Base-by-base conservation (phyloP, 2,888 invertebrate species). In the Odontothrips loti region DNA sequence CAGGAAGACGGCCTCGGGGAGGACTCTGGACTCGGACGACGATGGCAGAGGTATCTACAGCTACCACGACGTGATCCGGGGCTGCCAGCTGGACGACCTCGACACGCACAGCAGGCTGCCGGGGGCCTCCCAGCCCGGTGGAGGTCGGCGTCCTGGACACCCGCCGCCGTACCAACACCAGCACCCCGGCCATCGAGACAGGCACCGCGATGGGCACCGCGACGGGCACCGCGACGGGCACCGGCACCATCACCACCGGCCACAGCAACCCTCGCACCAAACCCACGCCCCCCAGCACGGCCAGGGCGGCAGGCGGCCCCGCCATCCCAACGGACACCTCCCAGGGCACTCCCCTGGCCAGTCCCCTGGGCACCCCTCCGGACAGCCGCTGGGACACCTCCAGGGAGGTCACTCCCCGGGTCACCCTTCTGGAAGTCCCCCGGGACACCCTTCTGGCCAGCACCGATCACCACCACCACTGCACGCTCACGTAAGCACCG, bases 21-120 rank as follows among this genome's bases (percentile, higher is more conserved):
- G 68, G 68, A 75, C 68, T 0, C 27, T 75, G 68, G 68, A 75
- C 68, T 75, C 68, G 27, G 68, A 75, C 23, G 68, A 75, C 68
- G 68, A 75, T 27, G 68, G 68, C 68, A 75, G 68, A 75, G 68
- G 68, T 75, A 75, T 75, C 68, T 75, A 75, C 68, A 75, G 68
- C 68, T 75, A 75, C 68, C 68, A 75, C 27, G 68, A 75, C 68
- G 27, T 75, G 11, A 75, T 75, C 68, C 68, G 68, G 8, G 68
- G 68, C 27, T 75, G 68, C 68, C 68, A 75, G 27, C 23, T 75
- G 6, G 68, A 75, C 68, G 68, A 75, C 68, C 27, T 75, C 8
- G 23, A 58, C 58, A 58, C 58, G 20, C 4, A 4, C 17, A 6
- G 58, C 20, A 17, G 15, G 20, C 15, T 15, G 58, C 17, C 58